Evolutionary conservation across 2,888 invertebrate species (phyloP).

Genomic region (Lasioglossum pauxillum): DNA sequence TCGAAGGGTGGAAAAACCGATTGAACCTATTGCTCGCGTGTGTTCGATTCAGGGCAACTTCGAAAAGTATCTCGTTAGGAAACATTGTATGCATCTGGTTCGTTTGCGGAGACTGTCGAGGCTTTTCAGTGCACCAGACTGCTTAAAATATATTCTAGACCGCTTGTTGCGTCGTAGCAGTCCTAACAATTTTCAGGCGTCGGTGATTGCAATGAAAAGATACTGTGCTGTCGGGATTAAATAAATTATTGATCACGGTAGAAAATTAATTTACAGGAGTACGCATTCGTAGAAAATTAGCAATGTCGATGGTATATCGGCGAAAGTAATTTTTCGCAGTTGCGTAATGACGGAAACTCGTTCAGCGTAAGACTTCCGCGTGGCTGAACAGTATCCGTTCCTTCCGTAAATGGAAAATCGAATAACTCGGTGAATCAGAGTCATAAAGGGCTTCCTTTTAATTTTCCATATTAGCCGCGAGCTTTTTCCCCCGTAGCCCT

Average conservation of each 20-base stretch:
- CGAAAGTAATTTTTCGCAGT: not conserved
- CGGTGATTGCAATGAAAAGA: not conserved
- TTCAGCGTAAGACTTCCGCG: not conserved
- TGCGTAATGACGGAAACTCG: not conserved
- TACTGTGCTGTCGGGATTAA: not conserved
- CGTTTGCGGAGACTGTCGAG: not conserved
- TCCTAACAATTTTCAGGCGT: not conserved
- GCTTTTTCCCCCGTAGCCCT: conserved; percentile 31
- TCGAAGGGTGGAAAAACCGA: not conserved
- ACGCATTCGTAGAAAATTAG: not conserved
- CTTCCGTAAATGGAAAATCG: conserved; percentile 32
- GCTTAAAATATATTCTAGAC: not conserved
- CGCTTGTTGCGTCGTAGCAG: not conserved
- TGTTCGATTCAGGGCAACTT: conserved; percentile 29
- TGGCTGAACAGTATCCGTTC: not conserved
- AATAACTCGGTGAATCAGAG: conserved; percentile 40
- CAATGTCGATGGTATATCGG: not conserved
- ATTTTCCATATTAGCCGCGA: conserved; percentile 54
- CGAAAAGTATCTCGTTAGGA: conserved; percentile 19
- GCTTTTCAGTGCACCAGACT: not conserved
- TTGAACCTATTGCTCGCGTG: conserved; percentile 24
- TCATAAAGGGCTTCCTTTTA: conserved; percentile 41
- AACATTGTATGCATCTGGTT: conserved; percentile 1
- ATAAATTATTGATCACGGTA: not conserved
- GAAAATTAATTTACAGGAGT: not conserved